These are phyloP conservation scores for Patella pellucida DNA, from an alignment of 2,888 invertebrate genomes.

Conservation along the genomic window DNA sequence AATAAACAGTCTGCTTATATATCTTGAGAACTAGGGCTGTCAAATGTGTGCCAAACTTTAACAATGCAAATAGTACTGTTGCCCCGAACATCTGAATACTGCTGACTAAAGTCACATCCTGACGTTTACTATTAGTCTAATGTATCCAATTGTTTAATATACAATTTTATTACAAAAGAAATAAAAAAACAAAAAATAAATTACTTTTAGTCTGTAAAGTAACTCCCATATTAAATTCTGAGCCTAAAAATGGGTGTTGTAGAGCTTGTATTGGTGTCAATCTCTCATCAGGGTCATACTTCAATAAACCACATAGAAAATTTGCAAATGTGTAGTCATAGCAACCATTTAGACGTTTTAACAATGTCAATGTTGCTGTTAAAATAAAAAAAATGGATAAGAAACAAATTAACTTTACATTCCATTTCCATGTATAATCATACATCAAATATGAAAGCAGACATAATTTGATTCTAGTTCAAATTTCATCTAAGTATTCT, in stretches of 20 bases:
- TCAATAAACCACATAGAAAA: slow-evolving; percentile 55
- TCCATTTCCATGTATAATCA: too few relatives aligned
- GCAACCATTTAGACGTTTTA: slow-evolving; percentile 37
- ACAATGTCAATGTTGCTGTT: slow-evolving; percentile 42
- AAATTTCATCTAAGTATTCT: too few relatives aligned
- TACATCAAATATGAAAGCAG: too few relatives aligned
- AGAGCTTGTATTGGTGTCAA: slow-evolving; percentile 57
- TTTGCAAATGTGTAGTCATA: slow-evolving; percentile 54
- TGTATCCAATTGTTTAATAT: too few relatives aligned
- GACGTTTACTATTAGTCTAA: neutral
- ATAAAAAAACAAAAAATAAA: neutral
- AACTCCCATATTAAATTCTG: slow-evolving; percentile 52
- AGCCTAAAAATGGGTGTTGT: slow-evolving; percentile 61
- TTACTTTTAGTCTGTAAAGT: slow-evolving; percentile 34
- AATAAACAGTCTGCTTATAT: too few relatives aligned
- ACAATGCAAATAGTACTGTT: too few relatives aligned
- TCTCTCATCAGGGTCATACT: slow-evolving; percentile 60
- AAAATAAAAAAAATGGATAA: slow-evolving; percentile 18
- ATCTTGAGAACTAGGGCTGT: too few relatives aligned
- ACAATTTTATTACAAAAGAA: neutral
- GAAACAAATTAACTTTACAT: too few relatives aligned
- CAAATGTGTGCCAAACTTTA: too few relatives aligned
- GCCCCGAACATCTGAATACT: too few relatives aligned
- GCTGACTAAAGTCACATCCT: neutral
- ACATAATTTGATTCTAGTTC: too few relatives aligned